Evolutionary conservation across 2,888 invertebrate species (phyloP).

Genomic region (Stratiomys singularior): DNA sequence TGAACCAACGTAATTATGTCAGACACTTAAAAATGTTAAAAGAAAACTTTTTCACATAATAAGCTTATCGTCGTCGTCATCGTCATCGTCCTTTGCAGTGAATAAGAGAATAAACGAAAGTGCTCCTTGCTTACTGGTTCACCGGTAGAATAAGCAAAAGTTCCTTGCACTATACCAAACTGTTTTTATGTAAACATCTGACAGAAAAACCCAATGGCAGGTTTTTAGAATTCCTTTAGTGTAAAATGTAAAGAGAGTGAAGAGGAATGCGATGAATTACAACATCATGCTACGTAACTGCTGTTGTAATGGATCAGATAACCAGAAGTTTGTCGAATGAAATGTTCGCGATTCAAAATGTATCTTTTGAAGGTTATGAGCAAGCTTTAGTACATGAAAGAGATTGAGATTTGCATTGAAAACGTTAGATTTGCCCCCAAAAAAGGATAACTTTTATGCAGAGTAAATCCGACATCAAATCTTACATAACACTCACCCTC

Average conservation of each 20-base stretch:
- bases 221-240: not conserved
- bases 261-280: not conserved
- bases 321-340: no score
- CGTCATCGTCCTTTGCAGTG: not conserved
- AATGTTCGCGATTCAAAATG: no score
- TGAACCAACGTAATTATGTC: slow-evolving; percentile 48
- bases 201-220: not conserved
- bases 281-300: not conserved
- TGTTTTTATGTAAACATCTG: not conserved
- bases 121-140: not conserved
- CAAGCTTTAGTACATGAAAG: no score
- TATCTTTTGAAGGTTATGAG: no score
- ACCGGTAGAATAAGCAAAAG: not conserved
- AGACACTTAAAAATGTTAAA: slow-evolving; percentile 49
- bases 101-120: not conserved
- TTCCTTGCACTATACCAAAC: not conserved
- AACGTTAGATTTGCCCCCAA: no score
- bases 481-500: no score
- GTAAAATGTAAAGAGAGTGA: not conserved
- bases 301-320: not conserved
- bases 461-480: no score
- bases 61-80: slow-evolving; percentile 47
- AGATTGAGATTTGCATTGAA: no score
- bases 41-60: slow-evolving; percentile 49
- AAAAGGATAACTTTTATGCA: no score